A percentile compares a stretch with the other conserved stretches of the same genome.
Evolutionary conservation across 2,888 invertebrate species (phyloP).

Genomic region (Nowickia ferox): DNA sequence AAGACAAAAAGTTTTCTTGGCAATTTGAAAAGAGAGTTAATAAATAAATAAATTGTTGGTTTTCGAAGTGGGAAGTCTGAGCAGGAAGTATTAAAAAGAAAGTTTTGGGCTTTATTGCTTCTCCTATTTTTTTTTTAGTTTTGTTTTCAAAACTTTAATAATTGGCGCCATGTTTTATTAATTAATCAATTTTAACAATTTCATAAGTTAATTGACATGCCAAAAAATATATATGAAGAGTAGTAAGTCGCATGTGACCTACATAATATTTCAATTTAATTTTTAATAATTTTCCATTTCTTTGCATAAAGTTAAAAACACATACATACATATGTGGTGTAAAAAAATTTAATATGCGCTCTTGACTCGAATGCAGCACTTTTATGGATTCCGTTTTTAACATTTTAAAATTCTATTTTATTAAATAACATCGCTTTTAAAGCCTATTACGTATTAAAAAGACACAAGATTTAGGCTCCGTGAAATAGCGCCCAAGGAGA

Average conservation of each 20-base stretch:
- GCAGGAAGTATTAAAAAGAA: slow-evolving; percentile 61
- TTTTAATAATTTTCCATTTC: neutral
- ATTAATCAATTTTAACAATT: slow-evolving; percentile 35
- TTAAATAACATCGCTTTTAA: too few relatives aligned
- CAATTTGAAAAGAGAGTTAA: neutral
- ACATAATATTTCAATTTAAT: slow-evolving; percentile 2
- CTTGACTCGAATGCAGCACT: too few relatives aligned
- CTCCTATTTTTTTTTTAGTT: neutral
- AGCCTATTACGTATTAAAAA: too few relatives aligned
- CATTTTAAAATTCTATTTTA: too few relatives aligned
- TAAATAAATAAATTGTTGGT: neutral
- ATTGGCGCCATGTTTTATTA: slow-evolving; percentile 40
- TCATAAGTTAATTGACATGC: slow-evolving; percentile 1
- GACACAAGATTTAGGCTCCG: too few relatives aligned
- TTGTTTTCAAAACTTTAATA: neutral
- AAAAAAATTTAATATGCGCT: too few relatives aligned
- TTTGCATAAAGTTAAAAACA: too few relatives aligned
- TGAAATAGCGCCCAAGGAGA: too few relatives aligned
- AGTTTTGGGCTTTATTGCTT: neutral
- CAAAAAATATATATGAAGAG: neutral
- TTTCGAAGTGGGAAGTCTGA: slow-evolving; percentile 51
- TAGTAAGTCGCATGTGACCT: slow-evolving; percentile 2
- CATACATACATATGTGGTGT: too few relatives aligned
- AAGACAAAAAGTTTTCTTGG: slow-evolving; percentile 28
- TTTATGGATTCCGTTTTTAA: too few relatives aligned